A percentile compares a stretch with the other conserved stretches of the same genome.
Evolutionary conservation across 1,140 invertebrate species (phyloP).

Genomic region (Papilio glaucus): DNA sequence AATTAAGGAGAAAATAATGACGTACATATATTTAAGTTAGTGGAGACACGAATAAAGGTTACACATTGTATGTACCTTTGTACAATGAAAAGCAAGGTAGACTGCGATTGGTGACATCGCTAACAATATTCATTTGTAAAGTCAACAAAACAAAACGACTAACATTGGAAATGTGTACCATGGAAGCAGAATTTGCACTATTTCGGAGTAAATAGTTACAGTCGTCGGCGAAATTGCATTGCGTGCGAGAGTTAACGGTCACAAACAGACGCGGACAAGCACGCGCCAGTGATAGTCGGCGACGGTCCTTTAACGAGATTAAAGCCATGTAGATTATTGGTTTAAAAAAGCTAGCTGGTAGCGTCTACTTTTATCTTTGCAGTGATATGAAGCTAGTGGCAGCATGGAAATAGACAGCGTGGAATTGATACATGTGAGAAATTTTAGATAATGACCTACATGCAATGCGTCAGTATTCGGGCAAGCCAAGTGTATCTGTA

Average conservation of each 20-base stretch:
- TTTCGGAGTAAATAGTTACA: constrained; percentile 19
- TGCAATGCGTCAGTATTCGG: too few species aligned
- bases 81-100: too few species aligned
- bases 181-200: constrained; percentile 26
- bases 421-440: too few species aligned
- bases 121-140: neutral
- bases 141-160: constrained; percentile 22
- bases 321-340: neutral
- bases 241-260: constrained; percentile 25
- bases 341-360: neutral
- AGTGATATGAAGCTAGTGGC: neutral
- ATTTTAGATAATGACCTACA: too few species aligned
- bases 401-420: neutral
- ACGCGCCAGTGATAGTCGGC: neutral
- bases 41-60: too few species aligned
- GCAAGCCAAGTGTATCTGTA: too few species aligned
- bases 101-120: neutral
- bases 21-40: neutral
- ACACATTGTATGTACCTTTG: too few species aligned
- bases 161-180: constrained; percentile 21
- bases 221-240: constrained; percentile 25
- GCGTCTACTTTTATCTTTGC: neutral
- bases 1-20: too few species aligned
- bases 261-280: constrained; percentile 10
- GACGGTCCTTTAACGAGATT: neutral